These are phyloP conservation scores for Turritopsis rubra DNA, from an alignment of 30 jellyfish, hydroid and myxozoan genomes.

Conservation along the genomic window DNA sequence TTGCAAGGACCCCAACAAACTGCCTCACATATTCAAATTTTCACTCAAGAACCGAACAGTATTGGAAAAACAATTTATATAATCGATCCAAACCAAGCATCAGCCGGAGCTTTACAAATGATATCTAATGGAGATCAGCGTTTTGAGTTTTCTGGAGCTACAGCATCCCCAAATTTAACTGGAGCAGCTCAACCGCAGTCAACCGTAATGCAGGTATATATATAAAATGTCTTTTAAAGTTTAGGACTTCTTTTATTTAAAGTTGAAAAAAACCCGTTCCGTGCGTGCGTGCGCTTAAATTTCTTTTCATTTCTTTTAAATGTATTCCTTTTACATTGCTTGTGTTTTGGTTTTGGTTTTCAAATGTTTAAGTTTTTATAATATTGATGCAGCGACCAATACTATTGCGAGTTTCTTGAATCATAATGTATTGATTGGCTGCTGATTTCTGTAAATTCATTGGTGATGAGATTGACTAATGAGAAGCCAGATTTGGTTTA, in stretches of 20 bases:
- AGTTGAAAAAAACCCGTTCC: not conserved
- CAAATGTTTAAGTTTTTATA: conserved; percentile 9
- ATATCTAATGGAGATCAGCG: conserved; percentile 59
- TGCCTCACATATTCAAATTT: conserved; percentile 39
- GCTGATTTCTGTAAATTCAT: conserved; percentile 19
- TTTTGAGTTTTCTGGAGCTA: conserved; percentile 20
- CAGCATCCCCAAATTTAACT: conserved; percentile 18
- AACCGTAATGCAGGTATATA: conserved; percentile 16
- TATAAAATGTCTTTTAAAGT: not conserved
- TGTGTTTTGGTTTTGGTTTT: not conserved
- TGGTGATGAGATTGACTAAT: conserved; percentile 28
- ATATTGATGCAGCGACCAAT: conserved; percentile 5
- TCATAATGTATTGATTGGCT: conserved; percentile 4
- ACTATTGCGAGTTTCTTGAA: not conserved
- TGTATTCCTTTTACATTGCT: not conserved
- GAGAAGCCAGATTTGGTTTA: conserved; percentile 13
- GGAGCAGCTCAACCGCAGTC: conserved; percentile 23
- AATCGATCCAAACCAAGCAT: conserved; percentile 79
- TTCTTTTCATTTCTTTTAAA: not conserved
- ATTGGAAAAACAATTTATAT: conserved; percentile 71
- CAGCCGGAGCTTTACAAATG: conserved; percentile 66
- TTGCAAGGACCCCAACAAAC: conserved; percentile 1
- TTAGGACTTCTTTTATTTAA: not conserved
- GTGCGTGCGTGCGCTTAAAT: not conserved
- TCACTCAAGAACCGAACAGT: conserved; percentile 78